phyloP scores from a whole-genome alignment of 2,888 invertebrate species.

The Acanthoscelides obtectus region DNA sequence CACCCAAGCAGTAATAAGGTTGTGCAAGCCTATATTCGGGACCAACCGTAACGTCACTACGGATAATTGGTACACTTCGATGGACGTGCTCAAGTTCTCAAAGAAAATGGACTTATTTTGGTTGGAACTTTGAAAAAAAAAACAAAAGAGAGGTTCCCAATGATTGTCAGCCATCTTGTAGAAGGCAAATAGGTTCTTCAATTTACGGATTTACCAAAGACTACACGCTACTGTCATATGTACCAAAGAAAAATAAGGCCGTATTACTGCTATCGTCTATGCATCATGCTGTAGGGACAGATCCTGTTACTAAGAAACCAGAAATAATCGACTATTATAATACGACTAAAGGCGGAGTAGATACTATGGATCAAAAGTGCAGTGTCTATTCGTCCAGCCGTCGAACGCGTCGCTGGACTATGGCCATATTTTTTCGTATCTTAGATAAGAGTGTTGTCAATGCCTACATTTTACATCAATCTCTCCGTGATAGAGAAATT shows the following conservation, averaged over 20 bases:
- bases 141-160: too few species aligned
- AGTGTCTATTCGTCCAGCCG: background rate
- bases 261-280: background rate
- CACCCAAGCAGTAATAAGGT: background rate
- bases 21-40: background rate
- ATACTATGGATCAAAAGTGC: background rate
- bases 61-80: background rate
- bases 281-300: background rate
- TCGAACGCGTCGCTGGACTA: background rate
- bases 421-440: background rate
- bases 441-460: background rate
- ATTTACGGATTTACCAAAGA: background rate
- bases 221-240: background rate
- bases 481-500: background rate
- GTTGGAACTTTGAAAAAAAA: background rate
- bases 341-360: background rate
- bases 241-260: background rate
- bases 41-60: background rate
- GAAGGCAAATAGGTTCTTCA: background rate
- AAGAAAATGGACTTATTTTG: background rate
- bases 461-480: background rate
- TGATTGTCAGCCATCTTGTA: too few species aligned
- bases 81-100: background rate
- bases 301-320: background rate
- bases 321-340: background rate